Base-by-base conservation (phyloP, 2,797 vertebrate species). In the Hozukius guyotensis region DNA sequence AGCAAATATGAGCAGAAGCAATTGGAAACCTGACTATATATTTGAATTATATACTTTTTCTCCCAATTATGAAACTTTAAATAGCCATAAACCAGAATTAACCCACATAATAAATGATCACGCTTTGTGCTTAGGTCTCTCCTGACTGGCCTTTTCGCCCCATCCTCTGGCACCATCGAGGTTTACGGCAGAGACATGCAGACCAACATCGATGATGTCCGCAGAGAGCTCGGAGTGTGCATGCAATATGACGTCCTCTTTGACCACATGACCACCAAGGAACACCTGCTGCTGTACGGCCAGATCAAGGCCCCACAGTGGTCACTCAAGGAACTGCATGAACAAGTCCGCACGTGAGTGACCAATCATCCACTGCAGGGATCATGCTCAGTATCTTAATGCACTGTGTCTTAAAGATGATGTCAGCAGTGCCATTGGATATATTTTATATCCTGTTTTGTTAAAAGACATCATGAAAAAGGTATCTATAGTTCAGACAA, bases 221-320 rank as follows among this genome's bases (percentile, higher is more conserved):
- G 97, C 75, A 97, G 93, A 89, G 96, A 96, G 70, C 96, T 99
- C 86, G 98, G 99, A 0, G 97, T 99, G 72, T 99, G 98, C 89
- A 99, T 99, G 98, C 99, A 99, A 80, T 98, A 99, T 1, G 96
- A 99, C 0, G 98, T 99, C 74, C 94, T 98, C 71, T 99, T 99
- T 72, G 96, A 97, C 77, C 97, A 99, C 82, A 97, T 99, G 81
- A 99, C 97, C 62, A 94, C 96, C 22, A 97, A 98, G 84, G 99
- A 99, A 52, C 99, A 99, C 87, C 94, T 99, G 61, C 92, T 98
- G 80, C 94, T 99, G 2, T 99, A 99, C 0, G 97, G 97, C 31
- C 96, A 97, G 92, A 97, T 99, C 91, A 99, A 99, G 85, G 97
- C 97, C 49, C 98, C 97, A 18, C 96, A 97, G 6, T 99, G 97